These are phyloP conservation scores for Lordiphosa collinella DNA, from an alignment of 1,140 invertebrate species.

Conservation along the genomic window DNA sequence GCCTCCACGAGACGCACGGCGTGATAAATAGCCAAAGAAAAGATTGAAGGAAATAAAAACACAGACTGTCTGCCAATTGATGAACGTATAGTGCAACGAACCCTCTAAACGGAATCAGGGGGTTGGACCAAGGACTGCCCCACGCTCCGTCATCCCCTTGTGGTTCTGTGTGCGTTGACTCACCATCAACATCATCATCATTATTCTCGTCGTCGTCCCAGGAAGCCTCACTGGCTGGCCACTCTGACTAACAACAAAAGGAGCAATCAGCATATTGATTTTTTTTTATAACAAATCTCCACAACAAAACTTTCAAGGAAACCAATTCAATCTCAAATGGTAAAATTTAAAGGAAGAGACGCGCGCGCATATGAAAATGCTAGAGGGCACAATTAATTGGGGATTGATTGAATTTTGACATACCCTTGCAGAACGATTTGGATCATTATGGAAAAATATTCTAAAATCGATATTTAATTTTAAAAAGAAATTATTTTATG, in stretches of 20 bases:
- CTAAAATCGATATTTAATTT: too few species aligned
- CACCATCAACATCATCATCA: slow-evolving; percentile 28
- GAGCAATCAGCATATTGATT: slow-evolving; percentile 61
- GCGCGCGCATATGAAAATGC: slow-evolving; percentile 29
- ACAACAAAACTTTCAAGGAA: slow-evolving; percentile 49
- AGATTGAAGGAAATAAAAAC: slow-evolving; percentile 15
- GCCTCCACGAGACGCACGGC: not conserved
- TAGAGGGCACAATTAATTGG: slow-evolving; percentile 4
- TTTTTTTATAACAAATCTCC: slow-evolving; percentile 39
- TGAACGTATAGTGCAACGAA: slow-evolving; percentile 40
- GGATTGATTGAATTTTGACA: not conserved
- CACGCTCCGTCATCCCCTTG: slow-evolving; percentile 11
- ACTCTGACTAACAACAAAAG: slow-evolving; percentile 24
- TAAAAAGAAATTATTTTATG: too few species aligned
- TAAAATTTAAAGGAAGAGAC: slow-evolving; percentile 43
- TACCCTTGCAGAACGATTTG: slow-evolving; percentile 3
- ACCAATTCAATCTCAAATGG: slow-evolving; percentile 69
- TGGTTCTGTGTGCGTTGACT: slow-evolving; percentile 41
- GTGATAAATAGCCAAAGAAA: slow-evolving; percentile 16
- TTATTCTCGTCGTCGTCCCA: slow-evolving; percentile 1
- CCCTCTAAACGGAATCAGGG: slow-evolving; percentile 11
- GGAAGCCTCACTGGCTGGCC: slow-evolving; percentile 36
- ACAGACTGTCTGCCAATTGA: slow-evolving; percentile 17
- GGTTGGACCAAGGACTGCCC: slow-evolving; percentile 33
- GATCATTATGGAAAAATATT: not conserved